These are phyloP conservation scores for Colletes gigas DNA, from an alignment of 1,140 invertebrate genomes.

Conservation along the genomic window DNA sequence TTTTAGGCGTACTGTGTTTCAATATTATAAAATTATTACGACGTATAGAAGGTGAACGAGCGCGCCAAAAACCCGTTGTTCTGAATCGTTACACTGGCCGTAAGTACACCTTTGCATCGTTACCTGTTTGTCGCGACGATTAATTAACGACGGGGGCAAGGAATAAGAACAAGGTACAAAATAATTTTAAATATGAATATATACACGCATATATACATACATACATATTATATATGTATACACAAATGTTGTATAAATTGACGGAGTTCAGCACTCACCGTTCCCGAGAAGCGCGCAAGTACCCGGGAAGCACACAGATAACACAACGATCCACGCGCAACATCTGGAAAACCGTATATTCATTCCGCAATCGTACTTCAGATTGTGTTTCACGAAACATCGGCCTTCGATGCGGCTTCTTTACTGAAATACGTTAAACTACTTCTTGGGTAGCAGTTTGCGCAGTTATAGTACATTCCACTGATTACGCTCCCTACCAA, in stretches of 20 bases:
- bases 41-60: no score
- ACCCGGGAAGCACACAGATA: conserved; percentile 14
- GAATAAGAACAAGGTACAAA: not conserved
- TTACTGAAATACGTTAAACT: conserved; percentile 64
- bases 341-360: not conserved
- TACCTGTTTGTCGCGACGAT: no score
- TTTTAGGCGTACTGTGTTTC: no score
- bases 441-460: conserved; percentile 58
- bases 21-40: no score
- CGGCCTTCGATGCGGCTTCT: conserved; percentile 6
- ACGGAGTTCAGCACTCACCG: conserved; percentile 28
- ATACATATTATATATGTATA: not conserved
- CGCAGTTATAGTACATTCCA: conserved; percentile 71
- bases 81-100: no score
- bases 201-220: not conserved
- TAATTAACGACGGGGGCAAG: not conserved
- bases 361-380: not conserved
- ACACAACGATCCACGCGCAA: conserved; percentile 4
- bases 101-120: not conserved
- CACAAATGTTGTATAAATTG: not conserved
- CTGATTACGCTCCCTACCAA: conserved; percentile 67
- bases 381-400: not conserved
- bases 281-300: conserved; percentile 1
- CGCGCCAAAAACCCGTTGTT: no score
- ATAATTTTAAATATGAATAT: no score